phyloP scores from a whole-genome alignment of 2,113 vertebrate genomes.

The Pseudonaja textilis region DNA sequence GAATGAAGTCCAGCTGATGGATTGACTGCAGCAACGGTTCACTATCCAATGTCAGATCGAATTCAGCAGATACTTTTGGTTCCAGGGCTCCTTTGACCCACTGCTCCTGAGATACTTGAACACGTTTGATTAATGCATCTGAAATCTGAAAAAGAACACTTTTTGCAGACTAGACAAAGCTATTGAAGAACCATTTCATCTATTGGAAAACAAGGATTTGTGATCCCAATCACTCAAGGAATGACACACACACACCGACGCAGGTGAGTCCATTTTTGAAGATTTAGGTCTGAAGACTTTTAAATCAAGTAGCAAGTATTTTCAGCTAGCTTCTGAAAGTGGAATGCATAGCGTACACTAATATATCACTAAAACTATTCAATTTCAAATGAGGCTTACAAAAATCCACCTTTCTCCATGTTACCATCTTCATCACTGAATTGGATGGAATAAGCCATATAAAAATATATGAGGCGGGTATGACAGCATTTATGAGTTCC shows the following conservation, averaged over 20 bases:
- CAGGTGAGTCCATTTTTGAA: not conserved
- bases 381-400: not conserved
- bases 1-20: constrained; percentile 94
- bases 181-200: not conserved
- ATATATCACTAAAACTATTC: not conserved
- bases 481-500: not conserved
- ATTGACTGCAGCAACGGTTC: constrained; percentile 91
- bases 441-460: not conserved
- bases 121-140: constrained; percentile 93
- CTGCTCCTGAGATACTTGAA: constrained; percentile 92
- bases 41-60: constrained; percentile 89
- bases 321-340: not conserved
- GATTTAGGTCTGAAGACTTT: not conserved
- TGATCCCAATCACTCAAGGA: not conserved
- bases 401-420: not conserved
- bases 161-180: not conserved
- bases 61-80: constrained; percentile 93
- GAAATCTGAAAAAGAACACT: constrained; percentile 81
- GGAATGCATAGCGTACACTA: not conserved
- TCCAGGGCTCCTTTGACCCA: constrained; percentile 97
- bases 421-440: not conserved
- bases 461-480: not conserved
- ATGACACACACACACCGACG: too few species aligned
- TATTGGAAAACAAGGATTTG: not conserved
- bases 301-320: not conserved